Conservation (phyloP, 2,113 vertebrate genomes). For the Passerina amoena region DNA sequence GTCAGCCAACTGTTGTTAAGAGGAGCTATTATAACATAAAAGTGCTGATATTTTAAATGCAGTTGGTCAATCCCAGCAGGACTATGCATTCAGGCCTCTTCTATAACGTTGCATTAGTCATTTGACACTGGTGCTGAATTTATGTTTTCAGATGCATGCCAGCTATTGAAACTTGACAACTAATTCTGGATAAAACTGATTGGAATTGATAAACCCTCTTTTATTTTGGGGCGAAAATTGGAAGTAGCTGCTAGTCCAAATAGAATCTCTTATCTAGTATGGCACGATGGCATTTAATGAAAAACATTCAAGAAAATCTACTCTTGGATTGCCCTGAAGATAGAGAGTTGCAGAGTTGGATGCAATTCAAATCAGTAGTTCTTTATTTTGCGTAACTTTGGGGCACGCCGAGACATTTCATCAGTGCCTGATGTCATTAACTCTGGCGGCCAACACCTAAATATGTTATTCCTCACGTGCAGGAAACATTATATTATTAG, state of each 20-base stretch:
- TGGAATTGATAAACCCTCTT: slow-evolving; percentile 78
- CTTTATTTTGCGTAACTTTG: slow-evolving; percentile 71
- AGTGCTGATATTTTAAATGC: slow-evolving; percentile 72
- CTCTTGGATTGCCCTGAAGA: slow-evolving; percentile 70
- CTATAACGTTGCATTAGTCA: slow-evolving; percentile 64
- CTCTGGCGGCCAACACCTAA: slow-evolving; percentile 21
- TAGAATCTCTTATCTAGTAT: slow-evolving; percentile 78
- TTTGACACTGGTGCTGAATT: slow-evolving; percentile 65
- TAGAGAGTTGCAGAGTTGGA: slow-evolving; percentile 55
- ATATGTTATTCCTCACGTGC: not conserved
- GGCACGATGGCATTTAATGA: slow-evolving; percentile 76
- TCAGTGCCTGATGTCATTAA: slow-evolving; percentile 64
- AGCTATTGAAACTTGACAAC: slow-evolving; percentile 80
- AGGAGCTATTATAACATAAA: slow-evolving; percentile 65
- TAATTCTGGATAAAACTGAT: slow-evolving; percentile 81
- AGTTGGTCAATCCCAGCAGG: slow-evolving; percentile 57
- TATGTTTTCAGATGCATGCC: slow-evolving; percentile 75
- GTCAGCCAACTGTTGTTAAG: slow-evolving; percentile 76
- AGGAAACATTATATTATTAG: not conserved
- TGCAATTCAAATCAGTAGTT: slow-evolving; percentile 70
- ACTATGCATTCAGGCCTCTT: slow-evolving; percentile 18
- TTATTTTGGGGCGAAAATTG: slow-evolving; percentile 73
- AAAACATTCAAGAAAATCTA: slow-evolving; percentile 74
- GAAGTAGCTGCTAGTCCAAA: slow-evolving; percentile 79
- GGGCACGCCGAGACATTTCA: slow-evolving; percentile 31